These are phyloP conservation scores for Harpagifer antarcticus DNA, from an alignment of 2,797 vertebrate genomes.

Conservation along the genomic window DNA sequence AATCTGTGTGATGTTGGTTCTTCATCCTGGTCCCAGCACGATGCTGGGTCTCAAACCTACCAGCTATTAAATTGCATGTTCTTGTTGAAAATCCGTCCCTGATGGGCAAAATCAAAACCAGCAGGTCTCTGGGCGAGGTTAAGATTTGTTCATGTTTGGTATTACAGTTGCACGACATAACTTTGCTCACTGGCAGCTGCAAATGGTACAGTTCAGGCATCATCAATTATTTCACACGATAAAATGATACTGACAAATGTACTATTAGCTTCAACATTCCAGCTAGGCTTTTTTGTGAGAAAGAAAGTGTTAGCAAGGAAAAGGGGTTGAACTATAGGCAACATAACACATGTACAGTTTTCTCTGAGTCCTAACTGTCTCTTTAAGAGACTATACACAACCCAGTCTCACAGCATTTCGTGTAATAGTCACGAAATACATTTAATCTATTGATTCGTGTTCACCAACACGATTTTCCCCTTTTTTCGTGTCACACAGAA, in stretches of 20 bases:
- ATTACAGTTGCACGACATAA: slow-evolving; percentile 10
- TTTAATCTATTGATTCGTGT: no score
- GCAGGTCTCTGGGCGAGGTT: slow-evolving; percentile 9
- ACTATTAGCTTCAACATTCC: slow-evolving; percentile 4
- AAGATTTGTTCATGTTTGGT: not conserved
- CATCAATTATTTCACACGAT: slow-evolving; percentile 16
- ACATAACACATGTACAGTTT: not conserved
- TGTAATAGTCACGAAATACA: no score
- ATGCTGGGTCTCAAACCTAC: slow-evolving; percentile 4
- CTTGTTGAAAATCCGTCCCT: slow-evolving; percentile 21
- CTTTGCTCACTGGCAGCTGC: slow-evolving; percentile 8
- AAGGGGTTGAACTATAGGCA: no score
- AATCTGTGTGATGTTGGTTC: slow-evolving; percentile 15
- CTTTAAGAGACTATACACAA: no score
- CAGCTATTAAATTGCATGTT: slow-evolving; percentile 27
- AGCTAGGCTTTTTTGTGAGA: not conserved
- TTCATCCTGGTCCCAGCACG: slow-evolving; percentile 3
- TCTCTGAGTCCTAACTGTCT: not conserved
- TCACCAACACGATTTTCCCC: no score
- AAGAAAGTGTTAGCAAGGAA: not conserved
- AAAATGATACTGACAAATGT: slow-evolving; percentile 20
- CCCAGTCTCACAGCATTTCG: no score
- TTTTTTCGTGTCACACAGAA: no score
- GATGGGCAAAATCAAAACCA: slow-evolving; percentile 26
- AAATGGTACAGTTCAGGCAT: not conserved